These are phyloP conservation scores for Teleogryllus occipitalis DNA, from an alignment of 1,140 invertebrate species.

Conservation along the genomic window DNA sequence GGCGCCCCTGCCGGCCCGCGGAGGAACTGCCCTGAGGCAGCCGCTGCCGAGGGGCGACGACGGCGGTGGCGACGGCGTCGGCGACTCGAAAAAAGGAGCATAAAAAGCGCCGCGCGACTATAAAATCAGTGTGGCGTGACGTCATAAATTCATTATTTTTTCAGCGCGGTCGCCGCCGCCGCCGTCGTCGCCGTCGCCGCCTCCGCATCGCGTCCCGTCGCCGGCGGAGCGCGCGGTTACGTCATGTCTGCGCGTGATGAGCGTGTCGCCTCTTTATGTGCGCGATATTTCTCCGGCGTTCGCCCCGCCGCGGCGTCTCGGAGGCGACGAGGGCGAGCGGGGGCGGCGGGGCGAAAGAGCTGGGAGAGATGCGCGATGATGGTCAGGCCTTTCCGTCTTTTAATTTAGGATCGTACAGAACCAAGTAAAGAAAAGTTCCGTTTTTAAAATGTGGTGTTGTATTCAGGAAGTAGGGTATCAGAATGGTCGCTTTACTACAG, in stretches of 20 bases:
- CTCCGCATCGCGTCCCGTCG: background rate
- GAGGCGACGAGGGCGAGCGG: background rate
- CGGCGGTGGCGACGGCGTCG: background rate
- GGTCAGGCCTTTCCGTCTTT: too few relatives aligned
- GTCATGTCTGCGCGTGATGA: background rate
- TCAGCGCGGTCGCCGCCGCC: background rate
- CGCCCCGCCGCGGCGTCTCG: background rate
- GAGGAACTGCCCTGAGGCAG: background rate
- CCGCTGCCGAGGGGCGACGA: background rate
- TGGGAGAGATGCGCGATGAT: too few relatives aligned
- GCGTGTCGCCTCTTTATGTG: background rate
- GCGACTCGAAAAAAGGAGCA: constrained; percentile 20
- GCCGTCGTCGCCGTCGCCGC: background rate
- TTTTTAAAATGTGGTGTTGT: too few relatives aligned
- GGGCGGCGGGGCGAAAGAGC: background rate
- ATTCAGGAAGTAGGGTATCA: too few relatives aligned
- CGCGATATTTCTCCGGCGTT: background rate
- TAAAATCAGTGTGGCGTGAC: constrained; percentile 17
- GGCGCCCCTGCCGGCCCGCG: too few relatives aligned
- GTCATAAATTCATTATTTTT: constrained; percentile 17
- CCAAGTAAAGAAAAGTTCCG: too few relatives aligned
- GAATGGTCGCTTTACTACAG: too few relatives aligned
- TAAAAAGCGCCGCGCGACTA: constrained; percentile 31
- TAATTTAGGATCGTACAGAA: too few relatives aligned
- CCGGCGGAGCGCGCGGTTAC: background rate